A percentile compares a stretch with the other conserved stretches of the same genome.
Evolutionary conservation across 2,888 invertebrate species (phyloP).

Genomic region (Hirtodrosophila duncani): DNA sequence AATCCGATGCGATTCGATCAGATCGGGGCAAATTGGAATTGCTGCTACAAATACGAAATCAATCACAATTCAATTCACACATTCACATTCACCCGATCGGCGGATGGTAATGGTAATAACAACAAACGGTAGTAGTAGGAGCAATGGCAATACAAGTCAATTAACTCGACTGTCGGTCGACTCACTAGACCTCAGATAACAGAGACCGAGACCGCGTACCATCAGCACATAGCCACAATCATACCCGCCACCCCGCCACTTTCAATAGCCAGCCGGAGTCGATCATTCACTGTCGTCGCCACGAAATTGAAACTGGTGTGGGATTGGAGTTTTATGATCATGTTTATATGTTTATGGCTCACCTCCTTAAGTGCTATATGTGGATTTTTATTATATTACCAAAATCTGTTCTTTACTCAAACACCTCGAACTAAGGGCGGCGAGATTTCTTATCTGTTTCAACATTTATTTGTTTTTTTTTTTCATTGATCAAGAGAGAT

Average conservation of each 20-base stretch:
- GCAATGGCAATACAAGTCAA: constrained; percentile 47
- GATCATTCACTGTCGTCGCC: constrained; percentile 8
- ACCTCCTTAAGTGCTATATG: constrained; percentile 18
- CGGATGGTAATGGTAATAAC: constrained; percentile 25
- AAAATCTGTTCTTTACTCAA: too few relatives aligned
- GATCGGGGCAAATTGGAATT: background rate
- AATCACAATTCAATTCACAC: constrained; percentile 55
- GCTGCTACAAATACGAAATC: constrained; percentile 44
- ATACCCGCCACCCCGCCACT: background rate
- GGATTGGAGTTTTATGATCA: constrained; percentile 28
- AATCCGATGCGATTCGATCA: constrained; percentile 16
- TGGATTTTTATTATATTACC: too few relatives aligned
- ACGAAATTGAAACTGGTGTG: too few relatives aligned
- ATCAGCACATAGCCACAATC: too few relatives aligned
- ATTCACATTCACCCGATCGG: too few relatives aligned
- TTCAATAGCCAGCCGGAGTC: constrained; percentile 7
- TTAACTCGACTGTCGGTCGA: constrained; percentile 38
- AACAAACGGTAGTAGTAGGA: constrained; percentile 21
- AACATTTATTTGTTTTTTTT: too few relatives aligned
- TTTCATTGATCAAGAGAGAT: constrained; percentile 18
- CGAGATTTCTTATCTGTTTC: too few relatives aligned
- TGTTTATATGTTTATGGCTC: constrained; percentile 16
- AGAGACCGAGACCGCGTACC: constrained; percentile 19
- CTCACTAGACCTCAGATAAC: too few relatives aligned
- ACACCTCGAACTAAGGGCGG: too few relatives aligned